phyloP scores from a whole-genome alignment of 2,888 invertebrate genomes.

The Ectobius pallidus region DNA sequence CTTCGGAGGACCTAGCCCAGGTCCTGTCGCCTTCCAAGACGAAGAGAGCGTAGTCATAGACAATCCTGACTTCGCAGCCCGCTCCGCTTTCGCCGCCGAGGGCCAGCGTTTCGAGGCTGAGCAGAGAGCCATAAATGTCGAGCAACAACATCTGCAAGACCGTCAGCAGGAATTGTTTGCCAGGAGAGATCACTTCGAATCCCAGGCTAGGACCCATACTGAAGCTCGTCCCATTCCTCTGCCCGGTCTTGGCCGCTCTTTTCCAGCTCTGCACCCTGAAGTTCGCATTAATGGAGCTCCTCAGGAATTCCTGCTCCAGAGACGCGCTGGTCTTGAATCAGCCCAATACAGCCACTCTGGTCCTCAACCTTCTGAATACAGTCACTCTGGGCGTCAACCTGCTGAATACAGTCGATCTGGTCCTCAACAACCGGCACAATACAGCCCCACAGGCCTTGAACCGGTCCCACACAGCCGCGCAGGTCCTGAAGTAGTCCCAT shows the following conservation, averaged over 20 bases:
- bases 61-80: slow-evolving; percentile 51
- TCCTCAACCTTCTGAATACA: no score
- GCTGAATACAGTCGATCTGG: no score
- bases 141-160: slow-evolving; percentile 33
- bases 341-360: no score
- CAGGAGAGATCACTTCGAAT: slow-evolving; percentile 25
- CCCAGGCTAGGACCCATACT: slow-evolving; percentile 2
- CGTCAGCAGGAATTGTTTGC: slow-evolving; percentile 30
- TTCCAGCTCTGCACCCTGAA: slow-evolving; percentile 40
- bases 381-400: no score
- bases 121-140: slow-evolving; percentile 29
- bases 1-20: slow-evolving; percentile 36
- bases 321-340: slow-evolving; percentile 42
- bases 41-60: slow-evolving; percentile 53
- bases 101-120: slow-evolving; percentile 26
- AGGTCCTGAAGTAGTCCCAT: slow-evolving; percentile 49
- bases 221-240: slow-evolving; percentile 29
- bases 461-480: slow-evolving; percentile 33
- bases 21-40: slow-evolving; percentile 44
- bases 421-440: no score
- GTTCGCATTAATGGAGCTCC: slow-evolving; percentile 45
- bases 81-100: slow-evolving; percentile 45
- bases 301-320: slow-evolving; percentile 40
- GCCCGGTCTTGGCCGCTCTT: slow-evolving; percentile 31
- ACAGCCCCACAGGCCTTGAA: no score